Evolutionary conservation across 2,113 vertebrate genomes (phyloP).

Genomic region (Spea bombifrons): DNA sequence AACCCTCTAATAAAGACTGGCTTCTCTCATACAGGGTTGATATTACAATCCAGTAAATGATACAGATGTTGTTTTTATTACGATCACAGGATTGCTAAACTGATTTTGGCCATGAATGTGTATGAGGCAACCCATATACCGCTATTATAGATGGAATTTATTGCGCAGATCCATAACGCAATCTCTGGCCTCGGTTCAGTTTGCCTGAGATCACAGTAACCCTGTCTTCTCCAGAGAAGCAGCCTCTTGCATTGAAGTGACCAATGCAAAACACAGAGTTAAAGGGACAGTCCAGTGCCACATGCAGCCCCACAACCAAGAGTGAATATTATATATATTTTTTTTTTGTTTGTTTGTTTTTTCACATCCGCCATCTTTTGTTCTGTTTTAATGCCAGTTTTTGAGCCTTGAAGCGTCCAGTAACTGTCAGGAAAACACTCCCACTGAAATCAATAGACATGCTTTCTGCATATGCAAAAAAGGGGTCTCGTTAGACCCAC

Average conservation of each 20-base stretch:
- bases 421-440: too few species aligned
- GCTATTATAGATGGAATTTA: slow-evolving; percentile 2
- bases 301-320: too few species aligned
- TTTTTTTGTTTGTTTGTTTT: too few species aligned
- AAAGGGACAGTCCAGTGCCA: too few species aligned
- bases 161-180: not conserved
- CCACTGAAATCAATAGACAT: too few species aligned
- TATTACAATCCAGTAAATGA: slow-evolving; percentile 26
- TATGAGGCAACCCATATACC: slow-evolving; percentile 1
- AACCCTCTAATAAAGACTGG: slow-evolving; percentile 28
- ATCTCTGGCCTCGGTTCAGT: not conserved
- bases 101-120: slow-evolving; percentile 24
- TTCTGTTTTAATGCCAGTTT: too few species aligned
- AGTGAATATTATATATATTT: too few species aligned
- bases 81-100: slow-evolving; percentile 28
- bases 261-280: not conserved
- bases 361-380: too few species aligned
- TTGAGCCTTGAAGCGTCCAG: too few species aligned
- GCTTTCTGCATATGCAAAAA: too few species aligned
- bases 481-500: too few species aligned
- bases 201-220: not conserved
- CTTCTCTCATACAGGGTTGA: slow-evolving; percentile 21
- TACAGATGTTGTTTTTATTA: slow-evolving; percentile 28
- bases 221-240: not conserved
- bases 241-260: not conserved